These are phyloP conservation scores for Pedicia rivosa DNA, from an alignment of 2,888 invertebrate genomes.

Conservation along the genomic window DNA sequence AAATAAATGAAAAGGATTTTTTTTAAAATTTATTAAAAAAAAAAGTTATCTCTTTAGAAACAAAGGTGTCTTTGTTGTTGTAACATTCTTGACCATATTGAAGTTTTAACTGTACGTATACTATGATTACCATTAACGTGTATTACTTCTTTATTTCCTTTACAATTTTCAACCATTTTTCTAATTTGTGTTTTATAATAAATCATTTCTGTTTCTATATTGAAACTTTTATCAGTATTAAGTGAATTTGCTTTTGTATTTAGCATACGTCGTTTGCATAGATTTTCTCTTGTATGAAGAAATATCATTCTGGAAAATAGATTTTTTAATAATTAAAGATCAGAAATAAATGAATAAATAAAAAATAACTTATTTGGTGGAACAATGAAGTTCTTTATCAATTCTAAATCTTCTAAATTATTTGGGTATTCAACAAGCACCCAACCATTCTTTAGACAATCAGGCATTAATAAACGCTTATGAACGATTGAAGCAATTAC, in stretches of 20 bases:
- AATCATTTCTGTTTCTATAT: not conserved
- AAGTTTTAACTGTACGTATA: conserved; percentile 7
- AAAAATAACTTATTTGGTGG: conserved; percentile 38
- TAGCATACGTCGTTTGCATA: conserved; percentile 18
- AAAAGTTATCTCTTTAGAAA: not conserved
- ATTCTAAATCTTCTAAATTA: conserved; percentile 34
- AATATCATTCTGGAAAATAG: conserved; percentile 17
- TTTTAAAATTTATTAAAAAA: not conserved
- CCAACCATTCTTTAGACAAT: conserved; percentile 41
- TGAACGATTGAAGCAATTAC: conserved; percentile 19
- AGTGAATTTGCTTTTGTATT: conserved; percentile 4
- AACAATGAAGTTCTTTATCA: conserved; percentile 29
- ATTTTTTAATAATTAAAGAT: not conserved
- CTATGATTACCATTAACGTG: conserved; percentile 12
- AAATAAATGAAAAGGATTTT: not conserved
- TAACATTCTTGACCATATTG: conserved; percentile 8
- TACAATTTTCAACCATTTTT: not conserved
- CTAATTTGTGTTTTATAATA: conserved; percentile 1
- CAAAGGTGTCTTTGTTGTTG: conserved; percentile 9
- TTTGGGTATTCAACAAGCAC: conserved; percentile 40
- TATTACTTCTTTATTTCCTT: conserved; percentile 7
- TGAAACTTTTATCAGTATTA: not conserved
- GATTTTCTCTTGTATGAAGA: conserved; percentile 19
- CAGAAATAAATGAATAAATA: conserved; percentile 1
- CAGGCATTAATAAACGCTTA: conserved; percentile 24